Evolutionary conservation across 1,140 invertebrate species (phyloP), one percentile per base, ranked within the genome.

Genomic region (Bombus difficillimus): DNA sequence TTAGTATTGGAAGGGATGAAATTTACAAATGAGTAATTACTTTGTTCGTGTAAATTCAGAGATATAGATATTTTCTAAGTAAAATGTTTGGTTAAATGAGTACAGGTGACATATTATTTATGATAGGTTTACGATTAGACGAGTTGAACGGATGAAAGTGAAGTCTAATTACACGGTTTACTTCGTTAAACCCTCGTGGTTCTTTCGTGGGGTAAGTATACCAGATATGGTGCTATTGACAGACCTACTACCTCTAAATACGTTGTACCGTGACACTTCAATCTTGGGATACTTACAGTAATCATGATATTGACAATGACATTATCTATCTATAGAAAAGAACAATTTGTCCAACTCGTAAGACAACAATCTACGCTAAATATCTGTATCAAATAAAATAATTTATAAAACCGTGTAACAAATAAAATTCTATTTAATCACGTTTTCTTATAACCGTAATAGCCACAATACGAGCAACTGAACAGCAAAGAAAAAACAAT

Each of bases 161-260:
- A 71, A 74, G 41, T 47, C 47, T 47, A 75, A 53, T 75, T 75
- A 53, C 18, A 43, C 47, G 43, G 47, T 75, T 75, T 57, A 37
- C 28, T 53, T 75, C 57, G 69, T 13, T 28, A 37, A 47, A 57
- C 74, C 74, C 47, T 57, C 74, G n/a, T 53, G 73, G 43, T 25
- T n/a, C 22, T 32, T 10, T 37, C n/a, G 25, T 9, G 34, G 74
- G 32, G 32, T 15, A 34, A 3, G 6, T 43, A 18, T 15, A 28
- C 28, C 28, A 32, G 74, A 53, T 10, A 43, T 1, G 12, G 32
- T 74, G 68, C 68, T 13, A 5, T 71, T 22, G 73, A 74, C 74
- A 37, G 32, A 28, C 13, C 32, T 39, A 8, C 25, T 4, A 57
- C 73, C 74, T 53, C 6, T 3, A 57, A 75, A 57, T 37, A 37